Conservation (phyloP, 2,113 vertebrate species). For the Oenanthe melanoleuca region DNA sequence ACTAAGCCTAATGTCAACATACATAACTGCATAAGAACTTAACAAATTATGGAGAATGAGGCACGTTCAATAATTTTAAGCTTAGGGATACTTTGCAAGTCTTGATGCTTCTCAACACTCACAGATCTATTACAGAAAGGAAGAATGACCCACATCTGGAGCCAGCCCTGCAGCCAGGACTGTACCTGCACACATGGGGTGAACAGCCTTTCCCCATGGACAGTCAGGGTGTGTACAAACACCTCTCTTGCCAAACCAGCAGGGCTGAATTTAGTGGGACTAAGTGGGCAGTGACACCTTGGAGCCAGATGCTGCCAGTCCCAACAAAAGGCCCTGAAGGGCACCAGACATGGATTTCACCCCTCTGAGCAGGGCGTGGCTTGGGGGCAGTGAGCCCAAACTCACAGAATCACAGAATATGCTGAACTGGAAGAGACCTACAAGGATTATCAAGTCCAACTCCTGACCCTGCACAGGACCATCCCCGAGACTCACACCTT, state of each 20-base stretch:
- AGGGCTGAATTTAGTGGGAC: not conserved
- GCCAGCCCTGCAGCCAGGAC: not conserved
- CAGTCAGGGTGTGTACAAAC: not conserved
- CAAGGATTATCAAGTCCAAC: not conserved
- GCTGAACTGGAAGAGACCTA: not conserved
- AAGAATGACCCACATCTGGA: fast-evolving
- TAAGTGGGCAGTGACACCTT: not conserved
- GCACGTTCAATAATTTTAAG: not conserved
- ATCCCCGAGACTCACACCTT: no score
- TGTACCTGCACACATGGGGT: fast-evolving
- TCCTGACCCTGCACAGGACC: not conserved
- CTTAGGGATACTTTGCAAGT: not conserved
- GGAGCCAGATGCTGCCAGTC: no score
- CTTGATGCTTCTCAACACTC: not conserved
- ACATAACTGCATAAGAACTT: not conserved
- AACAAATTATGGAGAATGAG: not conserved
- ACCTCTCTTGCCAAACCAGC: not conserved
- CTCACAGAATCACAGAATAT: not conserved
- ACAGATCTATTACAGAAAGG: not conserved
- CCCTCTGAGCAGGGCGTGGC: not conserved
- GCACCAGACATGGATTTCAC: not conserved
- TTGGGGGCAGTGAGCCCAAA: not conserved
- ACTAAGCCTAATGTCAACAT: not conserved
- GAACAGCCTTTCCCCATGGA: not conserved
- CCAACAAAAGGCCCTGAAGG: no score